Base-by-base conservation (phyloP, 2,797 vertebrate species). In the Pyrocephalus nanus region DNA sequence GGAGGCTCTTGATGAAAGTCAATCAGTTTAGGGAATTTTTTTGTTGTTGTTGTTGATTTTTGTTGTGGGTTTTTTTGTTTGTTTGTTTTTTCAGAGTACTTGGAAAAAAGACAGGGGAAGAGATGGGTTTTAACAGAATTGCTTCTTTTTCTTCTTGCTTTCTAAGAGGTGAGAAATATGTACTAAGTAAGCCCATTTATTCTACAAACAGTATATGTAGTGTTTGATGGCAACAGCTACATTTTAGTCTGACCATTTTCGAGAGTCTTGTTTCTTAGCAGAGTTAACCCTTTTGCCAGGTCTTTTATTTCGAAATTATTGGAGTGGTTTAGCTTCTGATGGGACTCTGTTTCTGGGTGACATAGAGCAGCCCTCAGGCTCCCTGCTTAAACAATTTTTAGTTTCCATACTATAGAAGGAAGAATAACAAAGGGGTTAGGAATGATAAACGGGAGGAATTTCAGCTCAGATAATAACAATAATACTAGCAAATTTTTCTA, bases 1-100 rank as follows among this genome's bases (percentile, higher is more conserved):
- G 87, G 71, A 84, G 65, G 65, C 89, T 92, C 86, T 71, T 93
- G 90, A 95, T 38, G 36, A 95, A 96, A 97, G 90, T 87, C 92
- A 93, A 66, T 97, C 82, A 77, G 42, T 85, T 89, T 64, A 82
- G 58, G 64, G 50, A 38, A 77, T 8, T 21, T 16, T 26, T 65
- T 38, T 51, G 50, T 51, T 51, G 27, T 34, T 36, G 43, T 47
- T 34, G 7, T 54, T 45, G 42, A 16, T 42, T 42, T 42, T 40
- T 40, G 15, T 40, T 42, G 42, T 38, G 20, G 11, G 8, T 51
- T 43, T 20, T 67, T 22, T 23, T 10, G 48, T 47, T 76, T 9
- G 2, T 38, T 8, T 2, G 34, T 36, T n/a, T 2, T 40, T 36
- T n/a, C 32, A 70, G 64, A 76, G 60, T 57, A 80, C 47, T 58